Conservation (phyloP, 2,888 invertebrate genomes). For the Papilio gigon region DNA sequence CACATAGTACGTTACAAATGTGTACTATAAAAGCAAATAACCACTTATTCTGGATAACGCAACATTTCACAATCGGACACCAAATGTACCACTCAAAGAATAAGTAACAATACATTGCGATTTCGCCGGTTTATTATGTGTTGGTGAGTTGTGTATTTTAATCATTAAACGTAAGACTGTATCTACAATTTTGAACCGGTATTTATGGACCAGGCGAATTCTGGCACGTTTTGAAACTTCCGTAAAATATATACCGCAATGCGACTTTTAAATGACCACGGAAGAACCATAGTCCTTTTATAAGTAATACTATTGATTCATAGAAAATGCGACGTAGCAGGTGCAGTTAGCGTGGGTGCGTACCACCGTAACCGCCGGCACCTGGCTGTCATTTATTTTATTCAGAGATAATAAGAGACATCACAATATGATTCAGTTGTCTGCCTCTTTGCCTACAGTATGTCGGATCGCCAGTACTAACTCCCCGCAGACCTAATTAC, state of each 20-base stretch:
- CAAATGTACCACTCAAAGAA: background rate
- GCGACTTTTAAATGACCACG: conserved; percentile 33
- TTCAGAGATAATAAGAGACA: too few relatives aligned
- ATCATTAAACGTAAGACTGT: conserved; percentile 22
- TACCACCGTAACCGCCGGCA: too few relatives aligned
- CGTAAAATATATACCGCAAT: conserved; percentile 23
- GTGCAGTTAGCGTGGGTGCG: too few relatives aligned
- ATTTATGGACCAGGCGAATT: conserved; percentile 24
- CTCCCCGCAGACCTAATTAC: too few relatives aligned
- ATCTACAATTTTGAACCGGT: conserved; percentile 7
- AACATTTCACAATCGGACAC: background rate
- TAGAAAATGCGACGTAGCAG: too few relatives aligned
- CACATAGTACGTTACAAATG: too few relatives aligned
- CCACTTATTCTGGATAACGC: background rate
- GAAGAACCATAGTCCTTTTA: too few relatives aligned
- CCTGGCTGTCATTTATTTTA: too few relatives aligned
- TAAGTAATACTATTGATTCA: too few relatives aligned
- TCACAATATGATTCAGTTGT: too few relatives aligned
- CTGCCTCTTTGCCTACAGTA: too few relatives aligned
- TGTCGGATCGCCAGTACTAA: too few relatives aligned
- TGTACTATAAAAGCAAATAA: background rate
- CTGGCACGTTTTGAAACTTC: conserved; percentile 17
- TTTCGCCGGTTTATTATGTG: background rate
- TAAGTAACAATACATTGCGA: conserved; percentile 1
- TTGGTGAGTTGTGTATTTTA: conserved; percentile 16